Conservation (phyloP, 2,888 invertebrate genomes). For the Nephrotoma guestfalica region DNA sequence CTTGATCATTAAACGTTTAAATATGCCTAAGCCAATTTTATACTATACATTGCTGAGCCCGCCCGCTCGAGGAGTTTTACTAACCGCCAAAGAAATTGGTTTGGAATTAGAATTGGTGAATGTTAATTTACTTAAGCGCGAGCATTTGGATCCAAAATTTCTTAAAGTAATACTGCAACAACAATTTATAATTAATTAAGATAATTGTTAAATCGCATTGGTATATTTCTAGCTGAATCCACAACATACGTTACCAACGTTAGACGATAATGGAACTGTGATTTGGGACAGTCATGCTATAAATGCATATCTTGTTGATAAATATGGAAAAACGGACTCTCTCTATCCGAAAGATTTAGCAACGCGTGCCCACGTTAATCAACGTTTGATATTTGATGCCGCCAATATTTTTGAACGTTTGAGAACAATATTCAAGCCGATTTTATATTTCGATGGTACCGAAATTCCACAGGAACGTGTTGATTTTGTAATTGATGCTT, state of each 20-base stretch:
- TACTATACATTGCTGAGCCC: neutral
- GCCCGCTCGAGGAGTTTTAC: neutral
- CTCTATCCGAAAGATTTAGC: conserved; percentile 41
- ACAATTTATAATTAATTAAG: too few relatives aligned
- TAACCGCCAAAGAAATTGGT: neutral
- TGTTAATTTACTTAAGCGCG: neutral
- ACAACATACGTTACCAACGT: conserved; percentile 34
- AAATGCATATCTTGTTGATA: conserved; percentile 35
- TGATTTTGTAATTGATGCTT: conserved; percentile 22
- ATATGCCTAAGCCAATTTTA: neutral
- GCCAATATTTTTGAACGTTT: conserved; percentile 31
- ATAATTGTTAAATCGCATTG: too few relatives aligned
- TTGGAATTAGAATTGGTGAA: neutral
- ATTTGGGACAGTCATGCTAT: conserved; percentile 36
- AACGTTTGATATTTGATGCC: conserved; percentile 36
- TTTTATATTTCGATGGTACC: neutral
- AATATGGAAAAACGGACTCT: conserved; percentile 36
- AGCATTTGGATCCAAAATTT: neutral
- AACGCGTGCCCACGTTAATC: conserved; percentile 36
- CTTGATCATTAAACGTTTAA: neutral
- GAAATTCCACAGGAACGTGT: conserved; percentile 17
- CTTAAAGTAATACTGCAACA: neutral
- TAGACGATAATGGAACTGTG: conserved; percentile 26
- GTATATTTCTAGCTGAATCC: conserved; percentile 37
- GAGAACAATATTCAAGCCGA: conserved; percentile 20